phyloP scores from a whole-genome alignment of 2,797 vertebrate species.

The Cygnus olor region DNA sequence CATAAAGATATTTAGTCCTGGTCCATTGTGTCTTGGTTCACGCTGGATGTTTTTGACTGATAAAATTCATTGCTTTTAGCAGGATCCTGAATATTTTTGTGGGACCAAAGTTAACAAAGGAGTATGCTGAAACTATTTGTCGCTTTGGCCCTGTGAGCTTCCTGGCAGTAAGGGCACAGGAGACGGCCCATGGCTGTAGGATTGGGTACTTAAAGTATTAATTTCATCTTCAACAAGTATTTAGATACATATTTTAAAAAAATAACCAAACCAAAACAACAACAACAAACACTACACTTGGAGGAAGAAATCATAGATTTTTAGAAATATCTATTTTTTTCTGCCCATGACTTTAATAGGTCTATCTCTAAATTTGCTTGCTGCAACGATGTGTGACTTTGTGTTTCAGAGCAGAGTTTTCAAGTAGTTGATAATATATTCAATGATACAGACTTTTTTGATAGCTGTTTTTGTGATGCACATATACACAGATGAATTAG shows the following conservation, averaged over 20 bases:
- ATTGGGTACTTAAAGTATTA: neutral
- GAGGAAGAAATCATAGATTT: neutral
- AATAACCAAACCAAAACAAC: too few species aligned
- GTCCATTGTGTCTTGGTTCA: neutral
- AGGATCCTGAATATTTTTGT: neutral
- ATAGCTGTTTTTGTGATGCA: neutral
- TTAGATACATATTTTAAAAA: neutral
- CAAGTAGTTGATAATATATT: neutral
- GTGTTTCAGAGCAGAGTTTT: neutral
- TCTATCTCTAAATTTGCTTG: neutral
- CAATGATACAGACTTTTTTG: neutral
- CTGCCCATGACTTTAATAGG: neutral
- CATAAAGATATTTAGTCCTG: neutral
- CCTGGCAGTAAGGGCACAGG: neutral
- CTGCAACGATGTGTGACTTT: accelerated
- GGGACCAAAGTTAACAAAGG: neutral
- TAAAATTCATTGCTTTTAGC: neutral
- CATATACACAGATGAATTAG: neutral
- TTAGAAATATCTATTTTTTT: neutral
- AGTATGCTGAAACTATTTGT: neutral
- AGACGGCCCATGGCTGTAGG: neutral
- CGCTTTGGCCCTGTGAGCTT: neutral
- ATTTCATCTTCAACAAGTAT: neutral
- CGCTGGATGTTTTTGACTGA: neutral
- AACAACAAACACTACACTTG: neutral